Conservation (phyloP, 2,888 invertebrate genomes). For the Sepioteuthis lessoniana region DNA sequence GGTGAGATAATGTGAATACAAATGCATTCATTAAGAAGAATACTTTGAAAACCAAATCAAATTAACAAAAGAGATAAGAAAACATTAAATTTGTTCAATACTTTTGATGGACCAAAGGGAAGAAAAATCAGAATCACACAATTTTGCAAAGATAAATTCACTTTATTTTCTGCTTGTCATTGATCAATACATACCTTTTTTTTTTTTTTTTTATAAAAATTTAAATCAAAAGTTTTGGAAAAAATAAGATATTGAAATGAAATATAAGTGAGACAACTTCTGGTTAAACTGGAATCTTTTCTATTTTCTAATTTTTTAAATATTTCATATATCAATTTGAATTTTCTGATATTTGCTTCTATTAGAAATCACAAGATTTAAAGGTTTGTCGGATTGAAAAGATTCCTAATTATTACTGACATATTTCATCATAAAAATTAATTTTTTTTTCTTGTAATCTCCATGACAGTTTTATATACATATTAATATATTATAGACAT, state of each 20-base stretch:
- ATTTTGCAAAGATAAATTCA: neutral
- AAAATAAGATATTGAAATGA: neutral
- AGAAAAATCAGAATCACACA: neutral
- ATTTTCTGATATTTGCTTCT: neutral
- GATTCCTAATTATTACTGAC: neutral
- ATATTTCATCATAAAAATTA: neutral
- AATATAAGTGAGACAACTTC: neutral
- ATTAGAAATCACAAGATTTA: neutral
- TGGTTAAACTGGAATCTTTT: neutral
- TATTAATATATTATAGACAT: neutral
- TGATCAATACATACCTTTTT: neutral
- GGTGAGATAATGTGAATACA: neutral
- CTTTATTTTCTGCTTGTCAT: neutral
- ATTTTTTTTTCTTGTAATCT: neutral
- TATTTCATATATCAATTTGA: neutral
- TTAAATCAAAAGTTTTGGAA: neutral
- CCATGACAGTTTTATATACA: neutral
- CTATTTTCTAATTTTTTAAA: neutral
- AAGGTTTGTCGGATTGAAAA: neutral
- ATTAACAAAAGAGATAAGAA: neutral
- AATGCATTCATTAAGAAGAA: slow-evolving; percentile 1
- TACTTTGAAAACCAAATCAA: neutral
- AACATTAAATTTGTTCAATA: neutral
- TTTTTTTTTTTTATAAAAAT: neutral
- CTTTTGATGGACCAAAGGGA: neutral